Percentiles rank a stretch among this genome's conserved stretches.
Evolutionary conservation across 2,888 invertebrate genomes (phyloP).

Genomic region (Zhengitettix transpicula): DNA sequence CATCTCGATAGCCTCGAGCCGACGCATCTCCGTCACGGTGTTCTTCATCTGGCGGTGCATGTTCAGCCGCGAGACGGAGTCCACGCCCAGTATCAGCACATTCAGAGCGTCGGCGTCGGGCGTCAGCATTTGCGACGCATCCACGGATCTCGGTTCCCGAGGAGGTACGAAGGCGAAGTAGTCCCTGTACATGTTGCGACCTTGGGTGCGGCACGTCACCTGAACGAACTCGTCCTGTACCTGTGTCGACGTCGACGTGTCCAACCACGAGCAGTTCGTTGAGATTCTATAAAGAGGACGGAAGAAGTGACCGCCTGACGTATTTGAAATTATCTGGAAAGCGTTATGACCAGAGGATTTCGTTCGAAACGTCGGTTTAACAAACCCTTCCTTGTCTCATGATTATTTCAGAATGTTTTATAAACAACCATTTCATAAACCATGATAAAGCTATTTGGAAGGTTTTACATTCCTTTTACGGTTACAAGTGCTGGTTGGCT

Average conservation of each 20-base stretch:
- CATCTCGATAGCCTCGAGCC: conserved; percentile 55
- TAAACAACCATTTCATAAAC: too few relatives aligned
- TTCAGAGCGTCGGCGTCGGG: background rate
- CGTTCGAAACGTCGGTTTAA: too few relatives aligned
- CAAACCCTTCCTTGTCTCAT: too few relatives aligned
- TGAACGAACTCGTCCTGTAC: conserved; percentile 50
- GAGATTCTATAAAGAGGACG: conserved; percentile 28
- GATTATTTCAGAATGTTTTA: too few relatives aligned
- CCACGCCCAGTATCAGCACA: conserved; percentile 66
- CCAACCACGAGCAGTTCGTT: conserved; percentile 13
- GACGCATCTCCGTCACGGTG: conserved; percentile 42
- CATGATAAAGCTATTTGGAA: too few relatives aligned
- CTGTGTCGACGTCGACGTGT: conserved; percentile 24
- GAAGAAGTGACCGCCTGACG: too few relatives aligned
- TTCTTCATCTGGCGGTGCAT: conserved; percentile 69
- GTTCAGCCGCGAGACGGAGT: conserved; percentile 72
- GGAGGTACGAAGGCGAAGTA: conserved; percentile 45
- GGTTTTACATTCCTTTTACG: too few relatives aligned
- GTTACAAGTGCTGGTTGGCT: too few relatives aligned
- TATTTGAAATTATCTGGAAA: too few relatives aligned
- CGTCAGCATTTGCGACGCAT: background rate
- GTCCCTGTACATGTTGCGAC: conserved; percentile 41
- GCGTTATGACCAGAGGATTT: too few relatives aligned
- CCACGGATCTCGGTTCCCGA: conserved; percentile 1
- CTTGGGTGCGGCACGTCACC: conserved; percentile 40